Conservation (phyloP, 2,797 vertebrate species). For the Glossophaga mutica region DNA sequence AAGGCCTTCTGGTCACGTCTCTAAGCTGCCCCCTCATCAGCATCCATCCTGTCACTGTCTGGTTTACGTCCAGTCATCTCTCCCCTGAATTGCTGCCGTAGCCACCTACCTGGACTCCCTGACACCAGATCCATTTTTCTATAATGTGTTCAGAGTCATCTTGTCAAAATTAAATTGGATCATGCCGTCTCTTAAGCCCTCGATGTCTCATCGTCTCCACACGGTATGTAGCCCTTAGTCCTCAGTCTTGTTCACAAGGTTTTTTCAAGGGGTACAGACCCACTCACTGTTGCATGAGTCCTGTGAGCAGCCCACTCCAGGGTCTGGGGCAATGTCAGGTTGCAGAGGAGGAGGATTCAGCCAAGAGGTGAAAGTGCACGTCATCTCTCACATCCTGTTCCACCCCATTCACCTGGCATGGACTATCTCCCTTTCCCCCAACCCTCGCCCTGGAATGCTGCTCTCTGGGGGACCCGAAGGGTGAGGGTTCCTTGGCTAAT, state of each 20-base stretch:
- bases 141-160: neutral
- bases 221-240: neutral
- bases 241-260: neutral
- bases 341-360: neutral
- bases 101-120: neutral
- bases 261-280: neutral
- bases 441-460: neutral
- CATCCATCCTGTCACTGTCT: neutral
- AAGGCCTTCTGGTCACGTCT: neutral
- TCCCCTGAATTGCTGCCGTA: neutral
- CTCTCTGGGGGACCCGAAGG: neutral
- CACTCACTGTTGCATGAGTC: conserved; percentile 50
- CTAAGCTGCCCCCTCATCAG: neutral
- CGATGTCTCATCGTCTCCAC: neutral
- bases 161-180: neutral
- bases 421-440: neutral
- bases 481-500: neutral
- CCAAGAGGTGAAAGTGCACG: conserved; percentile 40
- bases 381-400: neutral
- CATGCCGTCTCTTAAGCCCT: neutral
- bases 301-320: conserved; percentile 40
- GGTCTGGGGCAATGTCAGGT: conserved; percentile 20
- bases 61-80: neutral
- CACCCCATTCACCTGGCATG: conserved; percentile 19
- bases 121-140: neutral